Conservation (phyloP, 35 echinoderm and acorn worm genomes). For the Hemicentrotus pulcherrimus region DNA sequence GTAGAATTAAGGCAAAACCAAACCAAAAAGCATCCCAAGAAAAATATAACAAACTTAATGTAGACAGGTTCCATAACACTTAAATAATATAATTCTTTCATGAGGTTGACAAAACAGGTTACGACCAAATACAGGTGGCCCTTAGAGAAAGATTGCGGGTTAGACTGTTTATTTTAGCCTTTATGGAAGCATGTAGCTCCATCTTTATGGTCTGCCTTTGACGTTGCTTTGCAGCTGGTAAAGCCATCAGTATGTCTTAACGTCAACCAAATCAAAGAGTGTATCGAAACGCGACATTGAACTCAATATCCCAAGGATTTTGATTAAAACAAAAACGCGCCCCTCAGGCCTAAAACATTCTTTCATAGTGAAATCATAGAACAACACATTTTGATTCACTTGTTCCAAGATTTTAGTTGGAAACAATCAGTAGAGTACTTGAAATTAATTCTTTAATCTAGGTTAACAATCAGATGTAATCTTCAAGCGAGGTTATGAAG, state of each 20-base stretch:
- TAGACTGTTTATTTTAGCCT: background rate
- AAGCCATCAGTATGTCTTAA: background rate
- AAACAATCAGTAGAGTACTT: too few species aligned
- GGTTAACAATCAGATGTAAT: background rate
- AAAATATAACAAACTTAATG: too few species aligned
- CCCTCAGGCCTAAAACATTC: background rate
- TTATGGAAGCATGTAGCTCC: background rate
- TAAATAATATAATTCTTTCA: too few species aligned
- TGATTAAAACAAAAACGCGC: background rate
- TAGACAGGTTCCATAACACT: background rate
- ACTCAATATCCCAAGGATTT: background rate
- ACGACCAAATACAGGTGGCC: background rate
- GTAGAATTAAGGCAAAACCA: too few species aligned
- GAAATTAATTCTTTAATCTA: conserved; percentile 1
- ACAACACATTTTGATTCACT: background rate
- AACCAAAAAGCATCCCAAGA: too few species aligned
- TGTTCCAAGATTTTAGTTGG: background rate
- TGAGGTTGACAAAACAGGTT: background rate
- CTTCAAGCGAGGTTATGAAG: background rate
- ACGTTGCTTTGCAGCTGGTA: background rate
- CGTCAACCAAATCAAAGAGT: background rate
- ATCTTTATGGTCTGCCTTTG: background rate
- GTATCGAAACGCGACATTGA: background rate
- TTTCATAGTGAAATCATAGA: background rate
- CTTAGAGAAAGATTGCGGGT: background rate